Percentiles rank a stretch among this genome's conserved stretches.
Conservation (phyloP, 2,888 invertebrate genomes). For the Artemia sp. region DNA sequence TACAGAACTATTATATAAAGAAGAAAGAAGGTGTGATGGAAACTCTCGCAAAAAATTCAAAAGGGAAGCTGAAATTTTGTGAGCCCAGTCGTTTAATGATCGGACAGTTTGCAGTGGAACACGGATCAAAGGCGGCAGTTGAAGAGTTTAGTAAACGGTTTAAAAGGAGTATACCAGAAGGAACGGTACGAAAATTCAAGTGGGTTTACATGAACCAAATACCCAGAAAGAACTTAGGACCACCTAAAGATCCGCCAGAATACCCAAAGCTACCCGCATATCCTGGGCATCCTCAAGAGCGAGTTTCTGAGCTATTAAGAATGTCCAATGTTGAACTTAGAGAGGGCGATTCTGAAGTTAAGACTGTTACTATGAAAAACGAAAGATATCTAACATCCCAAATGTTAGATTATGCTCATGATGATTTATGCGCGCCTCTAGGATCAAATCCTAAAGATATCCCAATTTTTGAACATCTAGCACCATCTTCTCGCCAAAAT, state of each 20-base stretch:
- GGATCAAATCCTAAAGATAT: no score
- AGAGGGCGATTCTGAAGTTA: no score
- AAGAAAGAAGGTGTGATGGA: not conserved
- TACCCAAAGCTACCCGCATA: conserved; percentile 3
- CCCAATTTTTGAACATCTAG: no score
- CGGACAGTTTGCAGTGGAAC: not conserved
- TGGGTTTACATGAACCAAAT: not conserved
- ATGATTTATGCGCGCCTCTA: no score
- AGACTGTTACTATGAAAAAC: no score
- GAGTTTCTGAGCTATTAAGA: not conserved
- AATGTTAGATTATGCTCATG: no score
- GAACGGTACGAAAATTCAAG: not conserved
- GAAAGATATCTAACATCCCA: no score
- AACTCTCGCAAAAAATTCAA: not conserved
- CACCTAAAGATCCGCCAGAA: not conserved
- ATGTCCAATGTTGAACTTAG: no score
- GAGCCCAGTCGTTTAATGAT: not conserved
- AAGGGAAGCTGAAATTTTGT: not conserved
- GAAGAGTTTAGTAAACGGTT: not conserved
- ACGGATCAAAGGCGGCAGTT: not conserved
- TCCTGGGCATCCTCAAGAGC: not conserved
- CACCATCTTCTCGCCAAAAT: no score
- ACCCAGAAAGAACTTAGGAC: not conserved
- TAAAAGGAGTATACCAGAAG: not conserved
- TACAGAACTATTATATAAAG: not conserved